Evolutionary conservation across 2,888 invertebrate genomes (phyloP).

Genomic region (Adelognathus sp.): DNA sequence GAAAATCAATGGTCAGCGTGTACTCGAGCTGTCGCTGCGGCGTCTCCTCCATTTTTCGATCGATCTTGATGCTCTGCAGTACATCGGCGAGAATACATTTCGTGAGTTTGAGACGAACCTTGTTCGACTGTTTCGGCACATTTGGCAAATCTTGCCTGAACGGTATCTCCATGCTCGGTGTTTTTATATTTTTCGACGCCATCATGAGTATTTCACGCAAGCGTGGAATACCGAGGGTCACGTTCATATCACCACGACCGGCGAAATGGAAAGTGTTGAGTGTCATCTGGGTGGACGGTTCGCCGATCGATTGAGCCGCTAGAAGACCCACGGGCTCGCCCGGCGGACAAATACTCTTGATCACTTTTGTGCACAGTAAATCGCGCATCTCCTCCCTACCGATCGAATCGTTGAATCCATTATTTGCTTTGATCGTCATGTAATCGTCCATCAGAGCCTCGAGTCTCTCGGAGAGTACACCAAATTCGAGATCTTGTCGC

Average conservation of each 20-base stretch:
- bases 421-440: conserved; percentile 76
- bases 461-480: conserved; percentile 92
- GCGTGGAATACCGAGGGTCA: conserved; percentile 99
- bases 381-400: conserved; percentile 83
- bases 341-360: conserved; percentile 90
- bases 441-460: conserved; percentile 86
- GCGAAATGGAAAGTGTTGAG: conserved; percentile 99
- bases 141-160: conserved; percentile 84
- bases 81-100: conserved; percentile 91
- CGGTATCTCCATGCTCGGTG: conserved; percentile 98
- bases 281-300: conserved; percentile 99
- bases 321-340: conserved; percentile 98
- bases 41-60: conserved; percentile 83
- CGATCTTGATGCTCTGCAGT: conserved; percentile 87
- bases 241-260: conserved; percentile 99
- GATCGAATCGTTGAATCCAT: conserved; percentile 42
- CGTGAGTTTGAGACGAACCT: conserved; percentile 88
- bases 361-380: conserved; percentile 89
- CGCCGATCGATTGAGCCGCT: conserved; percentile 99
- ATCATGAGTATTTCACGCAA: conserved; percentile 98
- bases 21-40: conserved; percentile 85
- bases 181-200: conserved; percentile 95
- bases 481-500: conserved; percentile 90
- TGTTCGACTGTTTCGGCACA: conserved; percentile 84
- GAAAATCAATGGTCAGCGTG: conserved; percentile 87